Base-by-base conservation (phyloP, 2,888 invertebrate species). In the Cepaea hortensis region DNA sequence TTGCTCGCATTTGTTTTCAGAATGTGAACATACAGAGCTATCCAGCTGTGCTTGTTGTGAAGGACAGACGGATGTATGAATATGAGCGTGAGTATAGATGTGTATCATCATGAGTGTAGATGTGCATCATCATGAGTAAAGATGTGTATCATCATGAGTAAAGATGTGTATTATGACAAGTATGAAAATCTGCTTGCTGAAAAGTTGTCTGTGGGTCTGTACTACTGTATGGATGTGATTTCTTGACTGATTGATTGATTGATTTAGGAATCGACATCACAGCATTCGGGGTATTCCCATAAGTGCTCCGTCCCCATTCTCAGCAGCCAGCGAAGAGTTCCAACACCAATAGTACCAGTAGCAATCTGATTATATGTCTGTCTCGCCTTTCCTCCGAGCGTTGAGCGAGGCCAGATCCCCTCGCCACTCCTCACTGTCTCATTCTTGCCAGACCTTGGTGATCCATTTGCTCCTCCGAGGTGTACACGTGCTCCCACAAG, bases 41-140 rank as follows among this genome's bases (percentile, higher is more conserved):
- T 86, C 97, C 97, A 55, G 95, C 96, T 61, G 95, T 98, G 62
- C 96, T 97, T 94, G 98, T 98, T 9, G 97, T 97, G 93, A 98
- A 98, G 95, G 98, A 98, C 94, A 96, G 96, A 90, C 95, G 96
- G 84, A 90, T 91, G 85, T 92, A 90, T 90, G 93, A 93, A 89
- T 95, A 73, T 50, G 35, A 73, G 6, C 46, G 86, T 86, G 50
- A 86, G 68, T 83, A 48, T n/a, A 20, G 11, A 6, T 55, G 11
- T 55, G 11, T 11, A 55, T 15, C 15, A 20, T 68, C 55, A 55
- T 11, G 18, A 68, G 13, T 15, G 18, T 9, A 15, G 5, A 68
- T 20, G 5, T 68, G 18, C 20, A 68, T 4, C 13, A 65, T 65
- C 46, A 83, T 86, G 50, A 86, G 68, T 83, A 48, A n/a, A 20